These are phyloP conservation scores for Oscheius sp. DNA, from an alignment of 2,888 invertebrate genomes.

Conservation along the genomic window DNA sequence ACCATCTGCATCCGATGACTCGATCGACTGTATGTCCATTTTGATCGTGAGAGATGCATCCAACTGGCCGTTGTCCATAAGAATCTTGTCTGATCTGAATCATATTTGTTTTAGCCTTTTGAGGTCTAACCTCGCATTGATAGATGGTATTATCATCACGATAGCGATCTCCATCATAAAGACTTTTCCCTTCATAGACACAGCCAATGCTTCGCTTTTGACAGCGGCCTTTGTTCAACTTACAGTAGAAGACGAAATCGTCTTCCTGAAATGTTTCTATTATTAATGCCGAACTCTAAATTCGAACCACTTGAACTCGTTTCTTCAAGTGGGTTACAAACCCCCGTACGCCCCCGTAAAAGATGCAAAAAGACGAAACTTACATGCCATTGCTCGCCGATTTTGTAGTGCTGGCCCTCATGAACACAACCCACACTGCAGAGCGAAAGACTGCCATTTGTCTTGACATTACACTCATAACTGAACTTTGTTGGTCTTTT, in stretches of 20 bases:
- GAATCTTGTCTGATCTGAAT: slow-evolving; percentile 53
- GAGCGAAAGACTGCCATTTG: slow-evolving; percentile 58
- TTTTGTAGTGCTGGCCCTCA: slow-evolving; percentile 48
- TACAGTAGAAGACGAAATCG: slow-evolving; percentile 67
- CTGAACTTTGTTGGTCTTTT: slow-evolving; percentile 39
- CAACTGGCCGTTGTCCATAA: slow-evolving; percentile 59
- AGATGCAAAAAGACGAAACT: too few relatives aligned
- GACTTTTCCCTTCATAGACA: slow-evolving; percentile 46
- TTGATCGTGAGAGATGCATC: slow-evolving; percentile 52
- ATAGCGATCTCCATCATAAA: slow-evolving; percentile 66
- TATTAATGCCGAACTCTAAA: not conserved
- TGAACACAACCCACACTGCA: slow-evolving; percentile 66
- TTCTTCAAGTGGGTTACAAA: not conserved
- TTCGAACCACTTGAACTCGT: too few relatives aligned
- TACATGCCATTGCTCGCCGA: slow-evolving; percentile 65
- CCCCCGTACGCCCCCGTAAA: too few relatives aligned
- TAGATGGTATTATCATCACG: slow-evolving; percentile 56
- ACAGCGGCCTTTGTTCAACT: slow-evolving; percentile 56
- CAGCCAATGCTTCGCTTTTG: slow-evolving; percentile 64
- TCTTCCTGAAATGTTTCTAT: slow-evolving; percentile 55
- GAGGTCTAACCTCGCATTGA: slow-evolving; percentile 58
- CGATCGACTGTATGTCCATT: slow-evolving; percentile 58
- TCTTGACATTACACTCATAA: slow-evolving; percentile 64
- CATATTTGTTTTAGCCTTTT: not conserved
- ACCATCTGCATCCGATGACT: slow-evolving; percentile 66